phyloP scores from a whole-genome alignment of 2,888 invertebrate species.

The Monoplex corrugatus region DNA sequence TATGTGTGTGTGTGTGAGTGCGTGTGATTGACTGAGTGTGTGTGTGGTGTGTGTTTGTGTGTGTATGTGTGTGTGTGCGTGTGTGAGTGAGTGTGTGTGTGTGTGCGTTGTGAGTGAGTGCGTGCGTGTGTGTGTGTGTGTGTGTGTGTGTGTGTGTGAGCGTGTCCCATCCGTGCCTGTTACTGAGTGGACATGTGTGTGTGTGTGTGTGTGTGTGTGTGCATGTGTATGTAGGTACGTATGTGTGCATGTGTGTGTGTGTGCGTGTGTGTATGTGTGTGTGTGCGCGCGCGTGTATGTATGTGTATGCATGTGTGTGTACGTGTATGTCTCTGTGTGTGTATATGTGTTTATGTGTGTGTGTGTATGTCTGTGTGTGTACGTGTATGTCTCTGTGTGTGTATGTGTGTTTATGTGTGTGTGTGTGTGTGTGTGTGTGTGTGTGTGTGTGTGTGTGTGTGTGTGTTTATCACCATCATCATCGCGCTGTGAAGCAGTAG shows the following conservation, averaged over 20 bases:
- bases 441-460: not conserved
- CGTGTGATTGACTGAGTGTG: not conserved
- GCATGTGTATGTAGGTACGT: not conserved
- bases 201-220: conserved; percentile 23
- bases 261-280: not conserved
- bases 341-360: not conserved
- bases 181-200: conserved; percentile 4
- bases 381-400: not conserved
- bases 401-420: not conserved
- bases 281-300: not conserved
- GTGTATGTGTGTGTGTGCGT: conserved; percentile 24
- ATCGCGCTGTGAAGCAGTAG: no score
- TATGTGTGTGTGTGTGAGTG: not conserved
- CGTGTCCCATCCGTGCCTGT: no score
- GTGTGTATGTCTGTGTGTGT: not conserved
- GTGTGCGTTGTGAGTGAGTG: not conserved
- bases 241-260: not conserved
- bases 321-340: not conserved
- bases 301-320: not conserved
- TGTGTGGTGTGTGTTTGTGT: conserved; percentile 9
- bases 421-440: not conserved
- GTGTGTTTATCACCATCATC: no score
- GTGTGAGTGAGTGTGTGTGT: not conserved
- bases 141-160: conserved; percentile 3
- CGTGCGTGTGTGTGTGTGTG: conserved; percentile 16